Evolutionary conservation across 1,140 invertebrate species (phyloP).

Genomic region (Hirudo medicinalis): DNA sequence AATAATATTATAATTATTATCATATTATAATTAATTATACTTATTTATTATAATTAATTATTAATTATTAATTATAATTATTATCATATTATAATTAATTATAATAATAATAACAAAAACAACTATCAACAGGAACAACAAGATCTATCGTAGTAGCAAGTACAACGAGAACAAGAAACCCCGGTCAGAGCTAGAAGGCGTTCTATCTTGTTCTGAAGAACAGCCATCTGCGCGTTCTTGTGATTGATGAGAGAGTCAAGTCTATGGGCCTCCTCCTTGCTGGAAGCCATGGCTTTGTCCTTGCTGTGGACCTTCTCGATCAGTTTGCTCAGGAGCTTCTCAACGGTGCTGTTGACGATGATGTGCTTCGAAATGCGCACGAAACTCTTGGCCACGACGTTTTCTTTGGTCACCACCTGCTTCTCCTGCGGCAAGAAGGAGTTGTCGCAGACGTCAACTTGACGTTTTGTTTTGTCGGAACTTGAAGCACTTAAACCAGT

Average conservation of each 20-base stretch:
- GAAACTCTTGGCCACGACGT: not conserved
- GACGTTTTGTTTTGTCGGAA: no score
- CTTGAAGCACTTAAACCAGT: no score
- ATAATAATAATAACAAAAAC: no score
- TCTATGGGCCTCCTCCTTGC: not conserved
- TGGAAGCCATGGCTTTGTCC: not conserved
- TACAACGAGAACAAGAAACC: not conserved
- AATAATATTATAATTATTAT: no score
- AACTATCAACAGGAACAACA: no score
- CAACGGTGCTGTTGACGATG: not conserved
- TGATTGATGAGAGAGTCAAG: not conserved
- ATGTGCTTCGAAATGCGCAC: not conserved
- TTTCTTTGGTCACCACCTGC: not conserved
- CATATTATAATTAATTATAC: no score
- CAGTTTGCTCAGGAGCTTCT: not conserved
- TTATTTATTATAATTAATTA: no score
- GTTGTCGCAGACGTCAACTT: no score
- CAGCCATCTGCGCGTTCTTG: not conserved
- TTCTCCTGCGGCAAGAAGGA: not conserved
- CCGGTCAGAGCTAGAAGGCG: not conserved
- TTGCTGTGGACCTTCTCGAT: not conserved
- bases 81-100: no score
- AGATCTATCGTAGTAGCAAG: no score
- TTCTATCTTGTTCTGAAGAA: not conserved
- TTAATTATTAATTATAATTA: no score